Conservation (phyloP, 1,140 invertebrate species). For the Diuraphis noxia region DNA sequence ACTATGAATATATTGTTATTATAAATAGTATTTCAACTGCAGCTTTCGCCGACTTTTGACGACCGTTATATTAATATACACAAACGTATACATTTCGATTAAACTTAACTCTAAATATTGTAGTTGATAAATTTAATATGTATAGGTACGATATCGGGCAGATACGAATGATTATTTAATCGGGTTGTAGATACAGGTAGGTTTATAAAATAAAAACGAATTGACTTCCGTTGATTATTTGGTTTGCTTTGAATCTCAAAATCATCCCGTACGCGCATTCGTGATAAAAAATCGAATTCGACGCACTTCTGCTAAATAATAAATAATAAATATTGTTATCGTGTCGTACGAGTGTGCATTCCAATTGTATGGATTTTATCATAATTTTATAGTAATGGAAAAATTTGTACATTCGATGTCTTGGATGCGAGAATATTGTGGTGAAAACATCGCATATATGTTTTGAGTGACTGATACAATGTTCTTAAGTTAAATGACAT, state of each 20-base stretch:
- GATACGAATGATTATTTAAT: not conserved
- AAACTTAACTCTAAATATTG: not conserved
- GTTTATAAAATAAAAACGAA: not conserved
- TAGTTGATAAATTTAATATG: not conserved
- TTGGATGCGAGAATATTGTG: not conserved
- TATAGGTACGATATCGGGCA: not conserved
- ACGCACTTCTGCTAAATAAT: not conserved
- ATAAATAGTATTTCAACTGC: not conserved
- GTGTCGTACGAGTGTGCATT: not conserved
- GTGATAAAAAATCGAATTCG: not conserved
- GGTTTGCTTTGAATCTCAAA: not conserved
- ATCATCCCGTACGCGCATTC: not conserved
- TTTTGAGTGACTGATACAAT: not conserved
- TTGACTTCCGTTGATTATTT: not conserved
- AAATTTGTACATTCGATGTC: not conserved
- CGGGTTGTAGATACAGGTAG: not conserved
- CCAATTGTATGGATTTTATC: not conserved
- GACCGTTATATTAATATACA: too few species aligned
- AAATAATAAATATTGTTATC: constrained; percentile 20
- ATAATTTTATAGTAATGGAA: constrained; percentile 14
- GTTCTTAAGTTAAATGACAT: not conserved
- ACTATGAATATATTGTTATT: not conserved
- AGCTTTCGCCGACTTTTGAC: not conserved
- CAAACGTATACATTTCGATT: not conserved
- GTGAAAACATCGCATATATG: not conserved